phyloP scores from a whole-genome alignment of 2,888 invertebrate species.

The Papilio gigon region DNA sequence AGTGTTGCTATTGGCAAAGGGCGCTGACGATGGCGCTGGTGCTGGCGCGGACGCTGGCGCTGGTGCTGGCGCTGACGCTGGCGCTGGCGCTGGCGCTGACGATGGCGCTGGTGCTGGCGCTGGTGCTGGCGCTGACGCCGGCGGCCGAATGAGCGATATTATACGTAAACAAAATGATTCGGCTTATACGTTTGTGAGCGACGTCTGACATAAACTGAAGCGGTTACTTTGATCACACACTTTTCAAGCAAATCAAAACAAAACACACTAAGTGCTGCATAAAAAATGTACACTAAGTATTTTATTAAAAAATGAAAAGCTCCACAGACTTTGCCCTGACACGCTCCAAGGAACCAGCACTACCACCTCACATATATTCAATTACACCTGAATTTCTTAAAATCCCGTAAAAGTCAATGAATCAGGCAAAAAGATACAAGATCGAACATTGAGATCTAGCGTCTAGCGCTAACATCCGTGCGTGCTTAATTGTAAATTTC shows the following conservation, averaged over 20 bases:
- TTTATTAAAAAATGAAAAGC: neutral
- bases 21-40: slow-evolving; percentile 53
- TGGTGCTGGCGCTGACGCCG: slow-evolving; percentile 45
- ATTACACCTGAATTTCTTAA: no score
- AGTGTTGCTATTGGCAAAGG: slow-evolving; percentile 44
- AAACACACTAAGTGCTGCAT: neutral
- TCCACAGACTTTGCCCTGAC: neutral
- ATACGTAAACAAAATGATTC: slow-evolving; percentile 70
- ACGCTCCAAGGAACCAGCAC: neutral
- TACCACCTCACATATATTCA: neutral
- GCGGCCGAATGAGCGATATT: slow-evolving; percentile 74
- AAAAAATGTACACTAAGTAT: neutral
- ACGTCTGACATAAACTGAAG: slow-evolving; percentile 47
- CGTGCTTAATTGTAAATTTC: neutral
- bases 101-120: slow-evolving; percentile 57
- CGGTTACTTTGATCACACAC: neutral
- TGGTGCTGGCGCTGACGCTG: slow-evolving; percentile 45
- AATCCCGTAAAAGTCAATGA: no score
- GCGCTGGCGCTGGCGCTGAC: slow-evolving; percentile 46
- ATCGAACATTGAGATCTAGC: no score
- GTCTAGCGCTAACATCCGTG: no score
- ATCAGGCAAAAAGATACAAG: no score
- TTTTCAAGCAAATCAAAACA: slow-evolving; percentile 2
- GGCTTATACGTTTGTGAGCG: slow-evolving; percentile 45
- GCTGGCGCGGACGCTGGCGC: no score